These are phyloP conservation scores for Lasius fuliginosus DNA, from an alignment of 2,888 invertebrate species.

Conservation along the genomic window DNA sequence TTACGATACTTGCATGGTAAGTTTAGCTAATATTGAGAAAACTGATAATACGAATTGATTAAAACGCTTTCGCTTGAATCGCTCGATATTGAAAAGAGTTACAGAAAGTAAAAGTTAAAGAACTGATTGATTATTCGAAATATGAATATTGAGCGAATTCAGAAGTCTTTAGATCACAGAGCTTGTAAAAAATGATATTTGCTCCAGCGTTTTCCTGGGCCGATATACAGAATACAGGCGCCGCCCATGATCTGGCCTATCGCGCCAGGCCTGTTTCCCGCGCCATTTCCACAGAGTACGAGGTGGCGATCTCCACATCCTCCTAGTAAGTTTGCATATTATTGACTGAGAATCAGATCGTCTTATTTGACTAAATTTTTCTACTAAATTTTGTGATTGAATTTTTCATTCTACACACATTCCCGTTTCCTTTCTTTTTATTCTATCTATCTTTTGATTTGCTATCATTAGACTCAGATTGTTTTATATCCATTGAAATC, in stretches of 20 bases:
- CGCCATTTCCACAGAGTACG: not conserved
- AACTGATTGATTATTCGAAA: not conserved
- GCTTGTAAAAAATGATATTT: conserved; percentile 6
- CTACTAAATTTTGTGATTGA: not conserved
- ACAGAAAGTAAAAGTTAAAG: not conserved
- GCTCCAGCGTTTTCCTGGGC: not conserved
- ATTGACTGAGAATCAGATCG: not conserved
- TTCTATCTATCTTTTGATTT: not conserved
- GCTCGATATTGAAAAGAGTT: not conserved
- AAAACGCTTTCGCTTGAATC: not conserved
- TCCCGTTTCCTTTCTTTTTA: not conserved
- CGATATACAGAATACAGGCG: not conserved
- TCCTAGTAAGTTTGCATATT: not conserved
- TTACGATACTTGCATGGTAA: not conserved
- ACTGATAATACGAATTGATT: not conserved
- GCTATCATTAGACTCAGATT: not conserved
- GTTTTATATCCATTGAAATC: not conserved
- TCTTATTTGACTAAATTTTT: not conserved
- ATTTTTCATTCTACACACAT: not conserved
- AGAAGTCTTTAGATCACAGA: not conserved
- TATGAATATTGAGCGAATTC: not conserved
- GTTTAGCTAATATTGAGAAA: not conserved
- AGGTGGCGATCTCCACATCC: not conserved
- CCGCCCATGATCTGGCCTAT: not conserved
- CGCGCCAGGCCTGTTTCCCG: not conserved